Percentiles rank a stretch among this genome's conserved stretches.
phyloP scores from a whole-genome alignment of 1,140 invertebrate species.

The Scaptomyza graminum region DNA sequence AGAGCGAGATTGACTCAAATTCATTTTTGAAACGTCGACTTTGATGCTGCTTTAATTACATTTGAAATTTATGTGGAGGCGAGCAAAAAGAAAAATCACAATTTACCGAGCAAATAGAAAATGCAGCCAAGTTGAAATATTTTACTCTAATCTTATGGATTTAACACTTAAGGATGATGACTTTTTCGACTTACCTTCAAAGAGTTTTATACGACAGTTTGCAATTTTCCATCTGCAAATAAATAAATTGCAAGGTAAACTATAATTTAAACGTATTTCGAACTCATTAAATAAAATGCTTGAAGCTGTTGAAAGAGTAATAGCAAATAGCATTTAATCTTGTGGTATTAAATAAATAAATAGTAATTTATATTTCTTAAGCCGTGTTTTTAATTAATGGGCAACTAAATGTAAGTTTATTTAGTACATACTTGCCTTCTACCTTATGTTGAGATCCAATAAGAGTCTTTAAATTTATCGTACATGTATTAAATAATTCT shows the following conservation, averaged over 20 bases:
- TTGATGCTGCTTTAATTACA: constrained; percentile 65
- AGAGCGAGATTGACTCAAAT: constrained; percentile 1
- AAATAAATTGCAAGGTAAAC: constrained; percentile 44
- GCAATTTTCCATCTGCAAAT: constrained; percentile 52
- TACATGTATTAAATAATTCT: no score
- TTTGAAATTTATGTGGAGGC: constrained; percentile 34
- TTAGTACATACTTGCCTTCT: no score
- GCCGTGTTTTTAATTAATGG: neutral
- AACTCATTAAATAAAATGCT: constrained; percentile 31
- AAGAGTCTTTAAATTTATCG: no score
- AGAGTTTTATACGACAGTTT: constrained; percentile 28
- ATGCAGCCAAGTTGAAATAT: constrained; percentile 35
- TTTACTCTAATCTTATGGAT: constrained; percentile 7
- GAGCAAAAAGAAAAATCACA: neutral
- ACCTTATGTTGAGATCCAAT: no score
- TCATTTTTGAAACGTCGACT: constrained; percentile 20
- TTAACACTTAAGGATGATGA: constrained; percentile 6
- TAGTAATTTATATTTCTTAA: neutral
- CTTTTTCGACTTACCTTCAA: constrained; percentile 51
- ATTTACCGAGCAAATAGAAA: constrained; percentile 8
- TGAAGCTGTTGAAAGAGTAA: constrained; percentile 29
- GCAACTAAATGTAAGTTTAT: no score
- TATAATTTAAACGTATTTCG: constrained; percentile 61
- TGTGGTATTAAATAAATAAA: constrained; percentile 15
- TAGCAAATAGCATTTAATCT: constrained; percentile 31